These are phyloP conservation scores for Capitulum mitella DNA, from an alignment of 2,888 invertebrate species.

Conservation along the genomic window DNA sequence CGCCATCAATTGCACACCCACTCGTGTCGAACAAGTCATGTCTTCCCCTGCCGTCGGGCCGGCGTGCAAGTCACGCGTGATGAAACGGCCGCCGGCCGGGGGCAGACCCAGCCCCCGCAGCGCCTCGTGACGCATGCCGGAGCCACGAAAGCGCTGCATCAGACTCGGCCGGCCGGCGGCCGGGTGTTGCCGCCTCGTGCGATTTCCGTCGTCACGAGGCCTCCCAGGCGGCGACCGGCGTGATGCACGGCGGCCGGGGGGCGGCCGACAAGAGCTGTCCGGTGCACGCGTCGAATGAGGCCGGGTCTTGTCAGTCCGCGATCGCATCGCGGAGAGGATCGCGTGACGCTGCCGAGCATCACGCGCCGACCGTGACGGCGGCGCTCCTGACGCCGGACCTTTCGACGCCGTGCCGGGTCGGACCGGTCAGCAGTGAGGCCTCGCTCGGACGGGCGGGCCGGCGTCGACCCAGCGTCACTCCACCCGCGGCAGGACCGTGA, in stretches of 20 bases:
- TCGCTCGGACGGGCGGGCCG: too few relatives aligned
- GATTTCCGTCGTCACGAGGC: neutral
- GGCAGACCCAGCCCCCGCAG: neutral
- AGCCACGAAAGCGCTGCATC: neutral
- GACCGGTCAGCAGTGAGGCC: too few relatives aligned
- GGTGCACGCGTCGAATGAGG: neutral
- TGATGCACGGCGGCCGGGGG: neutral
- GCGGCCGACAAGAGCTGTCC: neutral
- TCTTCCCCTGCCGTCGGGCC: neutral
- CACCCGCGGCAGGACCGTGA: neutral
- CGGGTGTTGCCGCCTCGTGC: neutral
- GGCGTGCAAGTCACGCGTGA: neutral
- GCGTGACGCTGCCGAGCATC: neutral
- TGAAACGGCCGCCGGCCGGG: neutral
- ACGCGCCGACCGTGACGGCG: neutral
- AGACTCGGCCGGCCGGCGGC: neutral
- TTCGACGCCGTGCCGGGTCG: too few relatives aligned
- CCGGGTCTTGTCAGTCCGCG: neutral
- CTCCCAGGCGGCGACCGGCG: neutral
- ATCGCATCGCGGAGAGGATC: neutral
- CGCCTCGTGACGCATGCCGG: neutral
- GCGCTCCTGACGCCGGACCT: too few relatives aligned
- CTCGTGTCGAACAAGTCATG: constrained; percentile 17
- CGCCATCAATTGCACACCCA: neutral
- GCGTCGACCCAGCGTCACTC: too few relatives aligned